Conservation (phyloP, 2,797 vertebrate species). For the Spinus olivaceus region DNA sequence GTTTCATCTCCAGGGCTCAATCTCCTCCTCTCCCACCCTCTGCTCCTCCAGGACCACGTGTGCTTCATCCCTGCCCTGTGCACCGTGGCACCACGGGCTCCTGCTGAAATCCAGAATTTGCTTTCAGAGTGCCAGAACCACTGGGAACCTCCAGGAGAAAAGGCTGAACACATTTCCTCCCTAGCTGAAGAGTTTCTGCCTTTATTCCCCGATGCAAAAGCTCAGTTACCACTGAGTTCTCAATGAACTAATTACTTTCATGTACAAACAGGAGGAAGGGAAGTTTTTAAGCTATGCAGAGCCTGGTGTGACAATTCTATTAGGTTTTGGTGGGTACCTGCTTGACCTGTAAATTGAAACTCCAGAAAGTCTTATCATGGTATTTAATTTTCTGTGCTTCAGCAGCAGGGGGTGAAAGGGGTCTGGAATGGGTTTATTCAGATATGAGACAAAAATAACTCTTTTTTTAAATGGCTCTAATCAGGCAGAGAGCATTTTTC, state of each 20-base stretch:
- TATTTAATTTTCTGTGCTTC: conserved; percentile 11
- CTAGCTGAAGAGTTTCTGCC: neutral
- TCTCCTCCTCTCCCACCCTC: neutral
- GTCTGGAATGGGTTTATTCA: conserved; percentile 24
- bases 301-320: conserved; percentile 53
- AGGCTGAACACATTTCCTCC: neutral
- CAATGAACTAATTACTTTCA: conserved; percentile 36
- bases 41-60: fast-evolving
- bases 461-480: neutral
- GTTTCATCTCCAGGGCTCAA: neutral
- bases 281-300: neutral
- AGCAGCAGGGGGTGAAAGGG: neutral
- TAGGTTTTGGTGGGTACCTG: neutral
- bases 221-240: neutral
- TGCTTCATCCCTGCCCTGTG: neutral
- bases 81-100: fast-evolving
- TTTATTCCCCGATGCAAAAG: neutral
- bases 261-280: neutral
- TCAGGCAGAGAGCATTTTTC: neutral
- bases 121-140: neutral
- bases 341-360: conserved; percentile 66
- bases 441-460: neutral
- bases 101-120: neutral
- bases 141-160: neutral
- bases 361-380: neutral